Evolutionary conservation across 2,797 vertebrate species (phyloP).

Genomic region (Rhinophrynus dorsalis): DNA sequence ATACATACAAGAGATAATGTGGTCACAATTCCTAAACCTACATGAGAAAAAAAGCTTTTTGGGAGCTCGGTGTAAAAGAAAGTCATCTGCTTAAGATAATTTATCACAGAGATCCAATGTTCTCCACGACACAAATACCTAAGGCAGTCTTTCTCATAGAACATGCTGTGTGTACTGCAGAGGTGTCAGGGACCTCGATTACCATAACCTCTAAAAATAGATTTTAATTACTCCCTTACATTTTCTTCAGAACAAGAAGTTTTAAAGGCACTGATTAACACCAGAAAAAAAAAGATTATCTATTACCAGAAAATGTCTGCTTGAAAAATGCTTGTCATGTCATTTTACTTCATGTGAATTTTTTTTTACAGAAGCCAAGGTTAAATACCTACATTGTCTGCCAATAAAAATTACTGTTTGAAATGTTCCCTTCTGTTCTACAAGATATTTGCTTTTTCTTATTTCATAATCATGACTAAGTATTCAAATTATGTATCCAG

Average conservation of each 20-base stretch:
- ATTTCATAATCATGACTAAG: no score
- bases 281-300: conserved; percentile 15
- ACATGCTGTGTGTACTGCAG: conserved; percentile 17
- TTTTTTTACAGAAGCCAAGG: neutral
- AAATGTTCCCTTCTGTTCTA: neutral
- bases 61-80: neutral
- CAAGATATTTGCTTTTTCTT: no score
- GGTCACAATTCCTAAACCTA: neutral
- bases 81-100: conserved; percentile 16
- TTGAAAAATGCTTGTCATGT: neutral
- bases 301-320: conserved; percentile 1
- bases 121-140: conserved; percentile 26
- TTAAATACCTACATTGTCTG: neutral
- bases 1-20: no score
- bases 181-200: conserved; percentile 28
- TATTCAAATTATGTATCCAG: no score
- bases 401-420: neutral
- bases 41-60: neutral
- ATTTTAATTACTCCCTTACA: conserved; percentile 40
- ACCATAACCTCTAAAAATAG: conserved; percentile 40
- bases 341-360: neutral
- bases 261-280: conserved; percentile 27
- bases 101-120: conserved; percentile 14
- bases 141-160: neutral
- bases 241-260: conserved; percentile 31